Evolutionary conservation across 2,113 vertebrate genomes (phyloP).

Genomic region (human (Homo sapiens)): GRCh38 chr6:42402501-42403000

Average conservation of each 20-base stretch:
- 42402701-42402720: background rate
- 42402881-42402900: background rate
- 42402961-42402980: background rate
- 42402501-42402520: background rate
- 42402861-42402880: background rate
- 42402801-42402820: background rate
- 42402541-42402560: constrained; percentile 9
- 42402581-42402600: background rate
- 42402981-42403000: background rate
- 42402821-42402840: background rate
- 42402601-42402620: too few relatives aligned
- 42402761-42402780: background rate
- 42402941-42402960: background rate
- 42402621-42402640: too few relatives aligned
- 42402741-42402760: background rate
- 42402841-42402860: background rate
- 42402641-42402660: background rate
- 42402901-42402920: background rate
- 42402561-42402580: background rate
- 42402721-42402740: background rate
- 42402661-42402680: background rate
- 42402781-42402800: background rate
- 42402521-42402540: background rate
- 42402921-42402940: background rate
- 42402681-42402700: background rate